These are phyloP conservation scores for Boloria euphrosyne DNA, from an alignment of 2,888 invertebrate genomes.

Conservation along the genomic window DNA sequence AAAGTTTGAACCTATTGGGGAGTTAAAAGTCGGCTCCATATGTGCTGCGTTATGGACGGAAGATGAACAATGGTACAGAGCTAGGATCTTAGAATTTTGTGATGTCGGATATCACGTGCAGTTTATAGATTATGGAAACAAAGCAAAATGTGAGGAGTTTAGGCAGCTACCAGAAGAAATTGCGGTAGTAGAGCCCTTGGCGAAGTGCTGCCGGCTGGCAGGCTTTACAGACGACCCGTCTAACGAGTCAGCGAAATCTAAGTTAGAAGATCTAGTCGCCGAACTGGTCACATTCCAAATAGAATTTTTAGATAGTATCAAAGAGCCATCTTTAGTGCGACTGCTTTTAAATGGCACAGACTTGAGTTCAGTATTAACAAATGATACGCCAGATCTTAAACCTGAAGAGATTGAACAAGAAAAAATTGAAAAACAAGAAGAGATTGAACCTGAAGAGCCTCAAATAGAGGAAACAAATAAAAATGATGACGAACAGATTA, in stretches of 20 bases:
- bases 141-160: constrained; percentile 83
- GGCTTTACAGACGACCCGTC: constrained; percentile 73
- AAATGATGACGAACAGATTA: constrained; percentile 1
- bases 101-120: constrained; percentile 82
- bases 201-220: constrained; percentile 84
- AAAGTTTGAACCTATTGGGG: constrained; percentile 74
- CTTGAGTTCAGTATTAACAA: constrained; percentile 47
- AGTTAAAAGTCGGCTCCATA: constrained; percentile 82
- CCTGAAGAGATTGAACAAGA: constrained; percentile 24
- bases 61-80: constrained; percentile 86
- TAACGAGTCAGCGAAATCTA: constrained; percentile 64
- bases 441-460: constrained; percentile 17
- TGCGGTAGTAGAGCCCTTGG: constrained; percentile 80
- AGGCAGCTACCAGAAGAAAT: constrained; percentile 84
- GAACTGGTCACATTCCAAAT: constrained; percentile 78
- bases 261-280: constrained; percentile 61
- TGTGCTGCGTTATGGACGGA: constrained; percentile 86
- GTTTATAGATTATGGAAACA: constrained; percentile 88
- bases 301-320: constrained; percentile 82
- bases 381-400: constrained; percentile 25
- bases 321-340: constrained; percentile 82
- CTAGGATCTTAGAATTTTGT: constrained; percentile 82
- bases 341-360: constrained; percentile 81
- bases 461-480: neutral
- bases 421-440: constrained; percentile 10